Evolutionary conservation across 1,140 invertebrate species (phyloP), one percentile per base, ranked within the genome.

Genomic region (Carcinoscorpius rotundicauda): DNA sequence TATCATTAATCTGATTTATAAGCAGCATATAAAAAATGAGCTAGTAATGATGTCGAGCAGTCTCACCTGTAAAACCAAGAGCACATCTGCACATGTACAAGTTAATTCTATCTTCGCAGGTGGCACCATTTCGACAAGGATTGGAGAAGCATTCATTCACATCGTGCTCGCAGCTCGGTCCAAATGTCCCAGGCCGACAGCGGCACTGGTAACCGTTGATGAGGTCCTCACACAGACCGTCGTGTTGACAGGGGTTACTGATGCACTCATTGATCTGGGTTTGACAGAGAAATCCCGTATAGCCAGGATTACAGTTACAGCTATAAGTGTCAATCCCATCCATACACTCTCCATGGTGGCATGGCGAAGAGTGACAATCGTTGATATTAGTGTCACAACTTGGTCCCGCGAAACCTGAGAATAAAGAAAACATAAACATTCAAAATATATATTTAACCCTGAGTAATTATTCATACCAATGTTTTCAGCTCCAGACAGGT

Each of bases 51-150:
- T 29, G 29, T 29, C 29, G 2, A 29, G 29, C 29, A 81, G 29
- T 29, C 29, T 29, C 79, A 58, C 89, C 90, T n/a, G 81, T 84
- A 88, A 91, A 97, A 60, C 93, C 93, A 2, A 87, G 87, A 72
- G 91, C 80, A 74, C 94, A 96, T 72, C 92, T 86, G 75, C 91
- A 96, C 0, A 85, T 87, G 73, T 93, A 93, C 4, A 62, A 53
- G 74, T 93, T 93, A 71, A 94, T 93, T n/a, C 88, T 89, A 73
- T 96, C 86, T 51, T 88, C 88, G 73, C 93, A 96, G 6, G 87
- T 89, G 8, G 91, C 92, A 5, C 89, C 89, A 74, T 96, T 93
- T 72, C 86, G 84, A 72, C 92, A 95, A 0, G 92, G 91, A 58
- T 84, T 80, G 0, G 89, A 91, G 59, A 85, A 76, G 74, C 91